A percentile compares a stretch with the other conserved stretches of the same genome.
Conservation (phyloP, 1,140 invertebrate genomes). For the Drosophila albomicans region DNA sequence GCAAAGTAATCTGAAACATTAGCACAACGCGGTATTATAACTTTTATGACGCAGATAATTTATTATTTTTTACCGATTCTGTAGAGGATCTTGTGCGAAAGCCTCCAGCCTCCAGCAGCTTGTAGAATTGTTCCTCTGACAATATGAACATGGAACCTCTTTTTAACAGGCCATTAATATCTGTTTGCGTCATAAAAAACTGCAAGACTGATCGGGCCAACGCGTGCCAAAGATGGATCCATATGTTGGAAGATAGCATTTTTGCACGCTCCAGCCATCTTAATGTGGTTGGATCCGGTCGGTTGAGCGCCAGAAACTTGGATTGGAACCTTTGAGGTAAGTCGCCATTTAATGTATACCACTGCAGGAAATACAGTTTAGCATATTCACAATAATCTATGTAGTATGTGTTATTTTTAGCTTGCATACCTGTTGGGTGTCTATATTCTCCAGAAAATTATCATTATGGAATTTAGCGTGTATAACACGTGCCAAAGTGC, state of each 20-base stretch:
- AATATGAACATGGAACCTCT: conserved; percentile 97
- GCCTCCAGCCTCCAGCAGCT: conserved; percentile 85
- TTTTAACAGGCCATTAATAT: conserved; percentile 91
- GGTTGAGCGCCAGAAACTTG: conserved; percentile 87
- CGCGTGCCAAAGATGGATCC: conserved; percentile 90
- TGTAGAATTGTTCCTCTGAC: conserved; percentile 90
- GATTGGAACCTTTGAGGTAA: conserved; percentile 74
- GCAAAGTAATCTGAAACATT: conserved; percentile 82
- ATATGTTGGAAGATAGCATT: conserved; percentile 89
- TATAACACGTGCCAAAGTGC: conserved; percentile 87
- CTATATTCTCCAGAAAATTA: conserved; percentile 86
- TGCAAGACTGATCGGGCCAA: conserved; percentile 88
- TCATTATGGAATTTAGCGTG: conserved; percentile 89
- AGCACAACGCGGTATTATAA: not conserved
- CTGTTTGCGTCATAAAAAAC: conserved; percentile 92
- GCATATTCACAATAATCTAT: too few relatives aligned
- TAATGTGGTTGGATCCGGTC: conserved; percentile 88
- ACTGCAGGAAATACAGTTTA: conserved; percentile 83
- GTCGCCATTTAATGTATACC: conserved; percentile 86
- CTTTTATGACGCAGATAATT: not conserved
- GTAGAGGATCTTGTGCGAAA: conserved; percentile 54
- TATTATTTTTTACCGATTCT: conserved; percentile 47
- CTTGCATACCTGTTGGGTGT: conserved; percentile 86
- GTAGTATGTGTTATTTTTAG: too few relatives aligned
- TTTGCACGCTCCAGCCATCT: conserved; percentile 89